A percentile compares a stretch with the other conserved stretches of the same genome.
Evolutionary conservation across 2,113 vertebrate species (phyloP).

Genomic region (Mustelus asterias): DNA sequence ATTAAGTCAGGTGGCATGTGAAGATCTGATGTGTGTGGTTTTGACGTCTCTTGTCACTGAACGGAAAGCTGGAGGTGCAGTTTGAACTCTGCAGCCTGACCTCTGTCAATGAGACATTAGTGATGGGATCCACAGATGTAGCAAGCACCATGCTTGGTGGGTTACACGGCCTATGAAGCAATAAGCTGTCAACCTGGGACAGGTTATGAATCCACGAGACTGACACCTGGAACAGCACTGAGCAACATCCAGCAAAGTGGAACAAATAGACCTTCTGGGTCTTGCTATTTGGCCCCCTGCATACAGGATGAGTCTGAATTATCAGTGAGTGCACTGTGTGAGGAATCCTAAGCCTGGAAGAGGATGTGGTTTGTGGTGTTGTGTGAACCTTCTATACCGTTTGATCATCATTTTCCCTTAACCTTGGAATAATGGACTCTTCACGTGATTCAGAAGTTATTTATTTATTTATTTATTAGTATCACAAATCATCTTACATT

Average conservation of each 20-base stretch:
- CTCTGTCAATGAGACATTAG: constrained; percentile 9
- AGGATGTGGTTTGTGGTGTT: neutral
- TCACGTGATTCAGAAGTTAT: neutral
- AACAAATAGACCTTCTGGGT: constrained; percentile 1
- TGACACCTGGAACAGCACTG: neutral
- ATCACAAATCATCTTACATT: no score
- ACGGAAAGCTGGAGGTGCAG: neutral
- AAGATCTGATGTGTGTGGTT: neutral
- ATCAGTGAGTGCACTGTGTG: neutral
- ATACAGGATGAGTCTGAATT: neutral
- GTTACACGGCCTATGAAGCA: neutral
- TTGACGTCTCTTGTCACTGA: neutral
- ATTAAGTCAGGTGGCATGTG: neutral
- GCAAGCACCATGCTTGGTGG: neutral
- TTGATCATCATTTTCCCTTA: neutral
- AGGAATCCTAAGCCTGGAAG: neutral
- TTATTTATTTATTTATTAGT: no score
- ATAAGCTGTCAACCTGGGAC: constrained; percentile 14
- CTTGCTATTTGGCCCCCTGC: neutral
- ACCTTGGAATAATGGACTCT: neutral
- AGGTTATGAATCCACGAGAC: neutral
- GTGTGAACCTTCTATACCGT: neutral
- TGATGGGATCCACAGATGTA: neutral
- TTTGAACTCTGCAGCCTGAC: neutral
- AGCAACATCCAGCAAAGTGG: constrained; percentile 8